Evolutionary conservation across 2,888 invertebrate genomes (phyloP), one percentile per base, ranked within the genome.

Genomic region (Chaetogeoica ovagalla): DNA sequence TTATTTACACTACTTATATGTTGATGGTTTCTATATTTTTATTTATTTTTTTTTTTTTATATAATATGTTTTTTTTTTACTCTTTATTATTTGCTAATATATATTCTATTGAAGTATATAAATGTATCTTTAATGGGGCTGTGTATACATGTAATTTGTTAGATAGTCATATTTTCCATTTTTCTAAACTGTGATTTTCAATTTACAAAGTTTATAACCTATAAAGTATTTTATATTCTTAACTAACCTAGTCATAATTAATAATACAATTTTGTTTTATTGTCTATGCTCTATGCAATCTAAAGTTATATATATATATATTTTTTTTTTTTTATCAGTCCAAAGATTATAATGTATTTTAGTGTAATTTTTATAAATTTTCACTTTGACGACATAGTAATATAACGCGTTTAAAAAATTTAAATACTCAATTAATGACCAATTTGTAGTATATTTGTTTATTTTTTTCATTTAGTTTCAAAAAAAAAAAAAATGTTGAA

Each of bases 221-320:
- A 48, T 66, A 39, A 68, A 76, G 76, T 76, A 76, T 74, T 76
- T 76, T 68, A 43, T 59, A 68, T 76, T 59, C 8, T 76, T 59
- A 17, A 68, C 43, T n/a, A n/a, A n/a, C n/a, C 66, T 68, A 60
- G 68, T 76, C 76, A 59, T 60, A 59, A 59, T 68, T 59, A 37
- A 23, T 59, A 48, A 23, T 68, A 68, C 13, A 2, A 57, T 57
- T 62, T 30, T 15, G 1, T 55, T 74, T 65, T 39, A 74, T 55
- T 39, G 39, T 55, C 9, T 23, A 55, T 5, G 17, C 17, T n/a
- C n/a, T n/a, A n/a, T n/a, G n/a, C n/a, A 17, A 19, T 72, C 6
- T 43, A 19, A 43, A 60, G 60, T 21, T 5, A 72, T 21, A n/a
- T 57, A n/a, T 37, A 2, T 11, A 48, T 39, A n/a, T n/a, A n/a